These are phyloP conservation scores for Hirtodrosophila trivittata DNA, from an alignment of 2,888 invertebrate genomes.

Conservation along the genomic window DNA sequence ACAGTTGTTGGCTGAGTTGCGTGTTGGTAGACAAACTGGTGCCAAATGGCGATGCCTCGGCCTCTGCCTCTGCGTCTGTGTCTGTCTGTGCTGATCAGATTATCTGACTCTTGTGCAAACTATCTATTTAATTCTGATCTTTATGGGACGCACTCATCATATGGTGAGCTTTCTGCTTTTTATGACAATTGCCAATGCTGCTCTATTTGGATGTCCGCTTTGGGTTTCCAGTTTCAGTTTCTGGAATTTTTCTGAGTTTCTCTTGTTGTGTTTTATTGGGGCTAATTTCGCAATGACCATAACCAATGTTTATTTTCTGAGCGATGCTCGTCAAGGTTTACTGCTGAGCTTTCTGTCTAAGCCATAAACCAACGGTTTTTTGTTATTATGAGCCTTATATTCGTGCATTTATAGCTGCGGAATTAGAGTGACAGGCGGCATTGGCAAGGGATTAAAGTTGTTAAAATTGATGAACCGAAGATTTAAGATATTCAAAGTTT, in stretches of 20 bases:
- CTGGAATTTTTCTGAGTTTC: constrained; percentile 20
- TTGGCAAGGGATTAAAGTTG: constrained; percentile 40
- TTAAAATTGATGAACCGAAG: constrained; percentile 28
- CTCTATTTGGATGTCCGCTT: constrained; percentile 36
- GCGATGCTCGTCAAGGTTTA: constrained; percentile 49
- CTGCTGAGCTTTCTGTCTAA: constrained; percentile 30
- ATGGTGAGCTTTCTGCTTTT: constrained; percentile 26
- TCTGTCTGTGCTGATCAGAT: constrained; percentile 5
- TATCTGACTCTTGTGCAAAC: constrained; percentile 27
- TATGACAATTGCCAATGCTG: constrained; percentile 37
- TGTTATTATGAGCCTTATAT: constrained; percentile 36
- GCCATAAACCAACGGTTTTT: constrained; percentile 52
- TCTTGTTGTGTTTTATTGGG: constrained; percentile 35
- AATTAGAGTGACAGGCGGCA: constrained; percentile 43
- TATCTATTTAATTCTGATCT: constrained; percentile 62
- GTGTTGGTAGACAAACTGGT: constrained; percentile 78
- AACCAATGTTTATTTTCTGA: constrained; percentile 34
- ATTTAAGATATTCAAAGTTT: constrained; percentile 14
- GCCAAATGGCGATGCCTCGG: constrained; percentile 52
- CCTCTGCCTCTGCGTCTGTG: background rate
- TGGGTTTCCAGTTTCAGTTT: constrained; percentile 13
- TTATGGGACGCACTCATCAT: constrained; percentile 53
- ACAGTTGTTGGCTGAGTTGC: constrained; percentile 36
- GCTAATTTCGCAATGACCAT: constrained; percentile 45
- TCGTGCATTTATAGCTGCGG: constrained; percentile 43